Evolutionary conservation across 1,140 invertebrate species (phyloP), one percentile per base, ranked within the genome.

Genomic region (Ceratosolen fusciceps): DNA sequence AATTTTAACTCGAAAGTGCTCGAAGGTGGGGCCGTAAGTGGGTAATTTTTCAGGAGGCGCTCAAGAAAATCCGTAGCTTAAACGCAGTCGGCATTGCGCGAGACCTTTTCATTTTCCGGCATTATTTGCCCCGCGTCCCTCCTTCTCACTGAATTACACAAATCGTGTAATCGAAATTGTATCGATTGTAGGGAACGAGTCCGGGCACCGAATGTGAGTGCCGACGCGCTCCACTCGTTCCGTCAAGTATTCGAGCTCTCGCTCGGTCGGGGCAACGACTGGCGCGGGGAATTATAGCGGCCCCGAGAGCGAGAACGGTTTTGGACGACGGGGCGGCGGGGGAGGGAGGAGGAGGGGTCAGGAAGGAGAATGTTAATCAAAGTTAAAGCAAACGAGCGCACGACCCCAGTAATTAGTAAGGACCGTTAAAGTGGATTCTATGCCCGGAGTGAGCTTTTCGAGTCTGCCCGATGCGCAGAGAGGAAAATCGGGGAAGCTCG

Each of bases 381-480:
- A 87, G 84, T 87, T 84, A 84, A 87, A 86, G 84, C 83, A 81
- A 84, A 86, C 82, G 82, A 83, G 83, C 72, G 74, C 80, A 86
- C 62, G 77, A 81, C 68, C 78, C 58, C 39, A 74, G 81, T 87
- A 86, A 87, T 88, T 87, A 87, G 83, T 77, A 79, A 85, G 80
- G 79, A 83, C 84, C 82, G 84, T 84, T 85, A 84, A 82, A 83
- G 81, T 83, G 82, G 81, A 87, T 84, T 85, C 81, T 82, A 19
- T 47, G 54, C 77, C 73, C 54, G 56, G 58, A 56, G 31, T 54
- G 58, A 78, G 70, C 67, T 79, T 73, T 77, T 52, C 67, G 52
- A 77, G 49, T 71, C 54, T 29, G 54, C 31, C 67, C 68, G 16
- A 7, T 52, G 65, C 39, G 37, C 58, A 62, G 9, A 47, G 9